Base-by-base conservation (phyloP, 2,797 vertebrate species). In the Moxostoma hubbsi region DNA sequence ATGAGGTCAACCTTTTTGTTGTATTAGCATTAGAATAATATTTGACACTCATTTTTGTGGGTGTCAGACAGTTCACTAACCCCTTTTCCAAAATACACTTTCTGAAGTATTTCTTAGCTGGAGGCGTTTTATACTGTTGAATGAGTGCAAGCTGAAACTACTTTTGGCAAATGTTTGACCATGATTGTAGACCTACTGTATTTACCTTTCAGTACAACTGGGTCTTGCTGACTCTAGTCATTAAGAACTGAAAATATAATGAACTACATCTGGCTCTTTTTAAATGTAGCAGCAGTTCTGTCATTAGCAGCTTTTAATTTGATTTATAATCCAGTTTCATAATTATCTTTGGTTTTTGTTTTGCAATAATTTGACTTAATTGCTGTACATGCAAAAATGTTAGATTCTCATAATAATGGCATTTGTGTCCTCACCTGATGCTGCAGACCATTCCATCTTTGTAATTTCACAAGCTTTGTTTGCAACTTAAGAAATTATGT, bases 111-210 rank as follows among this genome's bases (percentile, higher is more conserved):
- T 47, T 65, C 11, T 75, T 18, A 57, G 53, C 43, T 57, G 16
- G 51, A 75, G 18, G 50, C 24, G 66, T 7, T 4, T 47, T 46
- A 11, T 51, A 10, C 11, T 11, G 50, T 9, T 51, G 50, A 51
- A 51, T 11, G 8, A 9, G 36, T 46, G 43, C 9, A 43, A 11
- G 24, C 16, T 13, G 43, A 51, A 5, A 36, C 58, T 43, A 6
- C 58, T 53, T 58, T 58, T 64, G n/a, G 24, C 36, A 74, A 74
- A 54, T 73, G 58, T 55, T 65, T 75, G 51, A 50, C 73, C 46
- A 43, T 55, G 51, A 55, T 55, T 74, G 36, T 46, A 58, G 55
- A 12, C 49, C 13, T 45, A 24, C 24, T 24, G 24, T 24, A 63
- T 18, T 55, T 46, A 18, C 10, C 16, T 65, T 55, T 74, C 16